These are phyloP conservation scores for Trichopria drosophilae DNA, from an alignment of 2,888 invertebrate species.

Conservation along the genomic window DNA sequence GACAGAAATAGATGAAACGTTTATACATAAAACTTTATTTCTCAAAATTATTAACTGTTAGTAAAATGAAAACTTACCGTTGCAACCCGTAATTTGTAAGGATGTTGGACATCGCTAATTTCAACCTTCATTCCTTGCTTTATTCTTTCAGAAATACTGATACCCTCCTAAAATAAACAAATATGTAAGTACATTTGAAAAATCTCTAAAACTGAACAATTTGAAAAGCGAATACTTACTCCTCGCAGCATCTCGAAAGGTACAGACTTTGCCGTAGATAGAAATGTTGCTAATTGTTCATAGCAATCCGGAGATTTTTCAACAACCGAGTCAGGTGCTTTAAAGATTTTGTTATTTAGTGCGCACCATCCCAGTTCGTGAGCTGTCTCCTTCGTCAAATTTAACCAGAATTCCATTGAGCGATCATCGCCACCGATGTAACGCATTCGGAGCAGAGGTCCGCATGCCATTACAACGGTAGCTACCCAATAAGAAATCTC, in stretches of 20 bases:
- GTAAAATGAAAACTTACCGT: conserved; percentile 58
- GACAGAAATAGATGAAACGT: background rate
- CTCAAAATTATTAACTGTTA: background rate
- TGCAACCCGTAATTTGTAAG: conserved; percentile 70
- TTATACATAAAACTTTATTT: background rate
- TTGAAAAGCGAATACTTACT: too few species aligned
- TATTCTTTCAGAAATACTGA: conserved; percentile 67
- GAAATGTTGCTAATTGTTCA: conserved; percentile 62
- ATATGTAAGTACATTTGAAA: conserved; percentile 1
- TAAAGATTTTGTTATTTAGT: conserved; percentile 62
- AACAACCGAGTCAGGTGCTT: conserved; percentile 62
- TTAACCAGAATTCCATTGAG: conserved; percentile 70
- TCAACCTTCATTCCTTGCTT: conserved; percentile 74
- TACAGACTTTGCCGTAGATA: conserved; percentile 62
- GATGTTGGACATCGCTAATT: conserved; percentile 67
- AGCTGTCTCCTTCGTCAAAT: conserved; percentile 67
- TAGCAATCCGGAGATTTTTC: conserved; percentile 62
- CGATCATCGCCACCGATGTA: conserved; percentile 66
- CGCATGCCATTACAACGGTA: conserved; percentile 72
- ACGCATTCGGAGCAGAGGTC: conserved; percentile 67
- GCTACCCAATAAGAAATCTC: conserved; percentile 68
- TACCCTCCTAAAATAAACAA: conserved; percentile 60
- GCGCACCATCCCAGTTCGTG: conserved; percentile 71
- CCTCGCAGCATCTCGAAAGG: conserved; percentile 62
- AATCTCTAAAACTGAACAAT: conserved; percentile 10